phyloP scores from a whole-genome alignment of 2,113 vertebrate species.

The Girardinichthys multiradiatus region DNA sequence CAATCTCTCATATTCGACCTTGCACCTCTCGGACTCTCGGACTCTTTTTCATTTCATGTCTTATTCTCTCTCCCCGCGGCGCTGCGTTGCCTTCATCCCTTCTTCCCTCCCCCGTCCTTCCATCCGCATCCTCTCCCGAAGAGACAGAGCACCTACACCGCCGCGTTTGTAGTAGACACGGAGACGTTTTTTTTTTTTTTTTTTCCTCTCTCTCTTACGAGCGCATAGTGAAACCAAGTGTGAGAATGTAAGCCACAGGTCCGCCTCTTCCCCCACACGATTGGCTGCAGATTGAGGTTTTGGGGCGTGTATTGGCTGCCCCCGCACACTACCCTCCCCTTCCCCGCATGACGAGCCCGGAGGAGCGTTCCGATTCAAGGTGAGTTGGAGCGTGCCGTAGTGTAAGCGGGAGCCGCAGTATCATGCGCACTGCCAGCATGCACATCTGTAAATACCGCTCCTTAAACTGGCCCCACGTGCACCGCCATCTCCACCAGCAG shows the following conservation, averaged over 20 bases:
- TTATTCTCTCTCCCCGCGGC: constrained; percentile 74
- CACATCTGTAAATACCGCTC: constrained; percentile 70
- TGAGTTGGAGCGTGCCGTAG: constrained; percentile 92
- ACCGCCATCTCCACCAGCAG: constrained; percentile 36
- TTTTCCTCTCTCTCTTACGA: constrained; percentile 60
- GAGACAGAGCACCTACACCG: constrained; percentile 83
- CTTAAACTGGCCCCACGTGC: constrained; percentile 61
- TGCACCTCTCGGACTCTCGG: constrained; percentile 72
- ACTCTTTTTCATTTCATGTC: constrained; percentile 67
- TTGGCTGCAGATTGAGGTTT: constrained; percentile 57
- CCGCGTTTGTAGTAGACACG: constrained; percentile 80
- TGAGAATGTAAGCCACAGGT: constrained; percentile 78
- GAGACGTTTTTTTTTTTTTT: constrained; percentile 63
- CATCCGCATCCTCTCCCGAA: constrained; percentile 82
- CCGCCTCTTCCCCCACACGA: constrained; percentile 72
- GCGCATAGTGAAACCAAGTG: constrained; percentile 87
- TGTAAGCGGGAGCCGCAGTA: constrained; percentile 90
- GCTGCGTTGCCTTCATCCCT: constrained; percentile 76
- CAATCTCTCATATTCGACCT: constrained; percentile 83
- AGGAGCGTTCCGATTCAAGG: constrained; percentile 86
- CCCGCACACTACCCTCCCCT: constrained; percentile 42
- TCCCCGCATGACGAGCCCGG: constrained; percentile 65
- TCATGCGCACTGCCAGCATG: constrained; percentile 93
- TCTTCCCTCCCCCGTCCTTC: constrained; percentile 85
- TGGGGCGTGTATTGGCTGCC: constrained; percentile 82